Evolutionary conservation across 2,797 vertebrate species (phyloP), one percentile per base, ranked within the genome.

Genomic region (Bufotes viridis): DNA sequence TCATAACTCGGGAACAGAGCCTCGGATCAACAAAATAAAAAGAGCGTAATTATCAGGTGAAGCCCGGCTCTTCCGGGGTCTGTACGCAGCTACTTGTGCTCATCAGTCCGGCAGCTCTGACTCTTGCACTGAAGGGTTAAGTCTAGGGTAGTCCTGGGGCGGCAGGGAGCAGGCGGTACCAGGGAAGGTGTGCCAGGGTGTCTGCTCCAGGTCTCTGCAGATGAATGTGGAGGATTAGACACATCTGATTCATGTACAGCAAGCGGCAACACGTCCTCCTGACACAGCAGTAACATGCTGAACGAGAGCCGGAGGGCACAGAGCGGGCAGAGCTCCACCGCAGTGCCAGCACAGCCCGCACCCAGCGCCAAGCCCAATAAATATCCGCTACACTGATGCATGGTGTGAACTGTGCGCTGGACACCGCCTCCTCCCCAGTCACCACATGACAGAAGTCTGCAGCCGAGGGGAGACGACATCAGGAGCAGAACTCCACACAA

Each of bases 131-230:
- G 8, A 87, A 67, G 26, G 53, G 81, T 83, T 83, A 87, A 83
- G 1, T 60, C 20, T 53, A n/a, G 49, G 34, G 72, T 10, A n/a
- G 72, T 76, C 42, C 5, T 3, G 78, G 17, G 24, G 7, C 0
- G 13, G 78, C 15, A 20, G 26, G 29, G 24, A 29, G 9, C 29
- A 34, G 20, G 61, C 51, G 22, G 61, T 67, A 69, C 84, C 88
- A 86, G 51, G 60, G 63, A 82, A 88, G 72, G 70, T 70, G 84
- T 86, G 84, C 88, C 84, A 78, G 49, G 57, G 15, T 58, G 51
- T 55, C 29, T 89, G 84, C 29, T 29, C 55, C 57, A 58, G 29
- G 53, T 81, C 75, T 87, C 22, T 4, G 8, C 26, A 26, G 22
- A 49, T 51, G 83, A 84, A 84, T 34, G 82, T 58, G 70, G 69